A percentile compares a stretch with the other conserved stretches of the same genome.
Conservation (phyloP, 2,113 vertebrate species). For the Solenodon paradoxus region DNA sequence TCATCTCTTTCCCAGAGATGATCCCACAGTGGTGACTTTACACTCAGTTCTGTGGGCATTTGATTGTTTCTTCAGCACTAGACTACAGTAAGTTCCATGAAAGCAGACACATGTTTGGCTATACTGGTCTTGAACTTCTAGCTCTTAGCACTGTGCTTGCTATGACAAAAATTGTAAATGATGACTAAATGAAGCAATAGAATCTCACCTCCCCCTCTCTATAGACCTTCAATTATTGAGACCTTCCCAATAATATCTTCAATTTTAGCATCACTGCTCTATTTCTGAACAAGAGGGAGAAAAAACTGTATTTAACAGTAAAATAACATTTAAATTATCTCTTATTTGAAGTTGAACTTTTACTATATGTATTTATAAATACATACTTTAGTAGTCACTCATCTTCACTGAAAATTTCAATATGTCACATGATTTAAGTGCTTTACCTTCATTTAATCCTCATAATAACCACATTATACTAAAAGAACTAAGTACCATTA, state of each 20-base stretch:
- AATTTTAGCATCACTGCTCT: slow-evolving; percentile 29
- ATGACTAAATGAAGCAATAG: background rate
- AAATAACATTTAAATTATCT: background rate
- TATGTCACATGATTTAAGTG: background rate
- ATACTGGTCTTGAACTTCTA: background rate
- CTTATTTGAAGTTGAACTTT: background rate
- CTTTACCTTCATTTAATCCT: background rate
- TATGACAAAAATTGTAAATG: background rate
- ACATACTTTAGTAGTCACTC: background rate
- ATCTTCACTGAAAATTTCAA: background rate
- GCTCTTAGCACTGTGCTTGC: background rate
- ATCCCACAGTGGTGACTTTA: background rate
- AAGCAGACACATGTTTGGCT: background rate
- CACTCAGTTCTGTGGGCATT: background rate
- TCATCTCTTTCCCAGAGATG: background rate
- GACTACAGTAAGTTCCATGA: background rate
- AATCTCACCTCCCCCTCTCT: background rate
- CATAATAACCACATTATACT: background rate
- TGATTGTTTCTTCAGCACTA: background rate
- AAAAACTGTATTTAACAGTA: background rate
- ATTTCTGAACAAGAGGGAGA: background rate
- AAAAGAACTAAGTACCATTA: background rate
- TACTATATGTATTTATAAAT: background rate
- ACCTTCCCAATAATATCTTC: background rate
- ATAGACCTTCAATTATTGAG: slow-evolving; percentile 4